phyloP scores from a whole-genome alignment of 37 sponge, comb jelly and placozoan species.

The Theonella swinhoei region DNA sequence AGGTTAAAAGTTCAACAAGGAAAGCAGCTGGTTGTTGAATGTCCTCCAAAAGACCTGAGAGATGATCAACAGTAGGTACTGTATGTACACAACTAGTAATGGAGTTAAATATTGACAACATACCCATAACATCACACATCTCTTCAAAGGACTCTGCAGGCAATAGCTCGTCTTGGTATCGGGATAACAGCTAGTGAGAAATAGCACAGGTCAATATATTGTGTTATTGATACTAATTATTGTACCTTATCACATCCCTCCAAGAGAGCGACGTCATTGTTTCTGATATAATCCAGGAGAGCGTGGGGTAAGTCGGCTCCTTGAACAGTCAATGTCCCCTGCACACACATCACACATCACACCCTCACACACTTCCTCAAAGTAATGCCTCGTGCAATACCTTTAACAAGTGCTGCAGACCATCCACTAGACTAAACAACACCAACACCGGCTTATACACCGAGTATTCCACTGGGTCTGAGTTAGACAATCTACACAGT shows the following conservation, averaged over 20 bases:
- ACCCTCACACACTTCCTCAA: neutral
- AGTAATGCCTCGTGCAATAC: neutral
- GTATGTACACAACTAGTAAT: neutral
- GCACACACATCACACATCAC: neutral
- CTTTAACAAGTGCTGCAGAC: constrained; percentile 70
- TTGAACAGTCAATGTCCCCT: constrained; percentile 32
- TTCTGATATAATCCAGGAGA: constrained; percentile 74
- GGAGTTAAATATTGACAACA: neutral
- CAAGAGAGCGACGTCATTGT: constrained; percentile 53
- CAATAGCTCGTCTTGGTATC: constrained; percentile 79
- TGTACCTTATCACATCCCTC: constrained; percentile 82
- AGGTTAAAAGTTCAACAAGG: constrained; percentile 7
- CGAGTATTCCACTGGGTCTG: constrained; percentile 48
- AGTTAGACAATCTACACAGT: constrained; percentile 57
- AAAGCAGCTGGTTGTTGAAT: constrained; percentile 29
- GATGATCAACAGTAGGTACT: neutral
- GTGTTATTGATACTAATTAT: neutral
- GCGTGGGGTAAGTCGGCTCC: constrained; percentile 44
- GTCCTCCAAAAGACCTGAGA: constrained; percentile 23
- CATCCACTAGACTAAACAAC: constrained; percentile 78
- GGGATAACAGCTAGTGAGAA: constrained; percentile 59
- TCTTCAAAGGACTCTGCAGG: constrained; percentile 79
- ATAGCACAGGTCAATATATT: neutral
- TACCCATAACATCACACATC: constrained; percentile 79
- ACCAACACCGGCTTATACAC: constrained; percentile 82